A percentile compares a stretch with the other conserved stretches of the same genome.
These are phyloP conservation scores for Catostomus latipinnis DNA, from an alignment of 2,797 vertebrate species.

Conservation along the genomic window DNA sequence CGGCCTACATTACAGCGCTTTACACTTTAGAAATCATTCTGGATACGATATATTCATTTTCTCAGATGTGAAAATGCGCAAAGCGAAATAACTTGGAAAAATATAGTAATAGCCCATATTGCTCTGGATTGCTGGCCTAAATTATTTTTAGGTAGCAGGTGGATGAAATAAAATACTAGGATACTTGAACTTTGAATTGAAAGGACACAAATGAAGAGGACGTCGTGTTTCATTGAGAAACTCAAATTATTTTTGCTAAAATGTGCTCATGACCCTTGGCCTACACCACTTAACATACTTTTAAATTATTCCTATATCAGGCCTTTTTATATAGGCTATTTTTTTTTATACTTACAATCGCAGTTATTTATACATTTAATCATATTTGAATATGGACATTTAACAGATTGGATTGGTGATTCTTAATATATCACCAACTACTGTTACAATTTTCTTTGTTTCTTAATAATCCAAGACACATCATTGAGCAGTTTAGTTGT, in stretches of 20 bases:
- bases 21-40: not conserved
- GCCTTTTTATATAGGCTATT: not conserved
- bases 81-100: too few species aligned
- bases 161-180: too few species aligned
- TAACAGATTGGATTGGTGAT: not conserved
- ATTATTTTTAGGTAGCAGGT: too few species aligned
- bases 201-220: too few species aligned
- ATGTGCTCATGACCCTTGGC: constrained; percentile 17
- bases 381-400: not conserved
- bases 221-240: too few species aligned
- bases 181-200: too few species aligned
- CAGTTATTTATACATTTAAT: not conserved
- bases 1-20: not conserved
- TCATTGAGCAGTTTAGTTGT: not conserved
- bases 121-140: too few species aligned
- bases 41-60: not conserved
- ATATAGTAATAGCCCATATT: too few species aligned
- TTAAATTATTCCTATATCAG: not conserved
- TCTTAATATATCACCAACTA: not conserved
- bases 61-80: not conserved
- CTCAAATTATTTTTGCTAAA: not conserved
- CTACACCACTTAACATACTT: constrained; percentile 18
- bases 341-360: not conserved
- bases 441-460: not conserved
- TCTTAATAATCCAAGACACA: not conserved